phyloP scores from a whole-genome alignment of 1,140 invertebrate genomes.

The Dendrolimus punctatus region DNA sequence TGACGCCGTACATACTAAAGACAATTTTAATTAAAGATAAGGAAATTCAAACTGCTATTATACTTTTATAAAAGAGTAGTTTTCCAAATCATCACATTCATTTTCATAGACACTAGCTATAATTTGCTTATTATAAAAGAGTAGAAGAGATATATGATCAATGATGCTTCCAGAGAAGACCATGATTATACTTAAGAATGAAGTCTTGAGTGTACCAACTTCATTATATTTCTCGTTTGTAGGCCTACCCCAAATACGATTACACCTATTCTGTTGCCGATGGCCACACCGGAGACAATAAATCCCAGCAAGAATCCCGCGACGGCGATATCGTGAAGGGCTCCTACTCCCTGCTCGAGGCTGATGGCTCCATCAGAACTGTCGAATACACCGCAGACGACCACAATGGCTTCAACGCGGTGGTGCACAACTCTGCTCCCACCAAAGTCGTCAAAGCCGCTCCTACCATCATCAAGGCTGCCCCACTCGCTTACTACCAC shows the following conservation, averaged over 20 bases:
- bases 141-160: too few relatives aligned
- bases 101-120: too few relatives aligned
- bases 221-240: slow-evolving; percentile 4
- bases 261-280: slow-evolving; percentile 70
- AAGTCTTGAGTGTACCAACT: too few relatives aligned
- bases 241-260: slow-evolving; percentile 63
- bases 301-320: slow-evolving; percentile 66
- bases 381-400: slow-evolving; percentile 70
- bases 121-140: too few relatives aligned
- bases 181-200: too few relatives aligned
- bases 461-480: slow-evolving; percentile 13
- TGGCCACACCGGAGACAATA: slow-evolving; percentile 65
- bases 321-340: slow-evolving; percentile 71
- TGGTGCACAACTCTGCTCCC: slow-evolving; percentile 72
- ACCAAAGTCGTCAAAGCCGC: slow-evolving; percentile 10
- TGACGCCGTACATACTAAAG: too few relatives aligned
- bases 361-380: slow-evolving; percentile 71
- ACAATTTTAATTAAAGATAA: too few relatives aligned
- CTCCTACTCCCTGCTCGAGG: slow-evolving; percentile 70
- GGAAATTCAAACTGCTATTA: too few relatives aligned
- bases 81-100: too few relatives aligned
- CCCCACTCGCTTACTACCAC: slow-evolving; percentile 34
- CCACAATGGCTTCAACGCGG: slow-evolving; percentile 72
- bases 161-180: too few relatives aligned
- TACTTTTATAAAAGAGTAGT: too few relatives aligned